These are phyloP conservation scores for Agonopterix alstromeriana DNA, from an alignment of 2,888 invertebrate genomes.

Conservation along the genomic window DNA sequence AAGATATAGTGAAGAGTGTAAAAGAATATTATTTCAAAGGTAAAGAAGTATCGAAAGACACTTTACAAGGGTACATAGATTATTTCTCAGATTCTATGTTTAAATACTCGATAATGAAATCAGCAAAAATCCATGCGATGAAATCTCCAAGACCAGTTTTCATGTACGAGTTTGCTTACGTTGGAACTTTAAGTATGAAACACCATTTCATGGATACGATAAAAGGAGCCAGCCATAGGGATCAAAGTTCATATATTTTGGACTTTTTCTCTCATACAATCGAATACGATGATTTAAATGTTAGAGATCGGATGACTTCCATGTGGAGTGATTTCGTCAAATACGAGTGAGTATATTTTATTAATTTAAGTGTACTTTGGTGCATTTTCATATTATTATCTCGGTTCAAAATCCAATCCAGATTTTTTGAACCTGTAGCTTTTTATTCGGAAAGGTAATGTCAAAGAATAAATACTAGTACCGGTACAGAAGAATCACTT, in stretches of 20 bases:
- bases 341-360: constrained; percentile 43
- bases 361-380: too few species aligned
- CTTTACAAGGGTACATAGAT: constrained; percentile 44
- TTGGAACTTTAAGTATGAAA: constrained; percentile 49
- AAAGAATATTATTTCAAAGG: constrained; percentile 49
- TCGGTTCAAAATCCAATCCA: too few species aligned
- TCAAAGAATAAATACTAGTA: too few species aligned
- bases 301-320: constrained; percentile 48
- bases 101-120: constrained; percentile 53
- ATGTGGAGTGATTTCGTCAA: constrained; percentile 65
- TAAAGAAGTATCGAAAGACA: constrained; percentile 36
- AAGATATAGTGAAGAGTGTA: constrained; percentile 31
- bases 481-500: too few species aligned
- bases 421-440: too few species aligned
- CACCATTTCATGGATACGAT: constrained; percentile 51
- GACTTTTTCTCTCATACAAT: constrained; percentile 52
- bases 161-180: constrained; percentile 58
- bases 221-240: constrained; percentile 61
- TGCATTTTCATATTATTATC: too few species aligned
- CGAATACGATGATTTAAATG: constrained; percentile 44
- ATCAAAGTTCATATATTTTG: constrained; percentile 55
- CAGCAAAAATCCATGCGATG: constrained; percentile 44
- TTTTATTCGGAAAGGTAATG: too few species aligned
- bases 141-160: constrained; percentile 36
- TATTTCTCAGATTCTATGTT: constrained; percentile 67